These are phyloP conservation scores for Drosophila kepulauana DNA, from an alignment of 1,140 invertebrate genomes.

Conservation along the genomic window DNA sequence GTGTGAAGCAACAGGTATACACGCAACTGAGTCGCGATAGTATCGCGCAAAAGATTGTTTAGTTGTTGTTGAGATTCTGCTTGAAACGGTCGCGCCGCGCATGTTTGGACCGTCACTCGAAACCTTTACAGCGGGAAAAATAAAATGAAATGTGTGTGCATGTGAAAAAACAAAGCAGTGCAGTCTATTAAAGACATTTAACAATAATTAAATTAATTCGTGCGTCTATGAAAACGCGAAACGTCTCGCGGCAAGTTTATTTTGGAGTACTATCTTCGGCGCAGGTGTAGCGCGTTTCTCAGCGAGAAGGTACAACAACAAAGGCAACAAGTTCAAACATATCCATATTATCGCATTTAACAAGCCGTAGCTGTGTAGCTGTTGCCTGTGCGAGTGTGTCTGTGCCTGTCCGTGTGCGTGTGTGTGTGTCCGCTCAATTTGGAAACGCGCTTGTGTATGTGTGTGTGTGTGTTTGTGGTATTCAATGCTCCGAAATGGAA, in stretches of 20 bases:
- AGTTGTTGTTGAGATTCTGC: slow-evolving; percentile 45
- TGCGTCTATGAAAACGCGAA: slow-evolving; percentile 5
- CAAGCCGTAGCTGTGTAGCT: slow-evolving; percentile 24
- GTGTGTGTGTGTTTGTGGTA: slow-evolving; percentile 15
- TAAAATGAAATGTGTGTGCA: slow-evolving; percentile 3
- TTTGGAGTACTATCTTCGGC: slow-evolving; percentile 21
- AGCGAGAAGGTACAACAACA: slow-evolving; percentile 32
- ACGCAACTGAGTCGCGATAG: slow-evolving; percentile 31
- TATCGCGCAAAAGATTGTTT: slow-evolving; percentile 32
- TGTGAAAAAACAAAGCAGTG: slow-evolving; percentile 6
- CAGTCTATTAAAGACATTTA: slow-evolving; percentile 1
- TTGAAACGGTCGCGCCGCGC: slow-evolving; percentile 47
- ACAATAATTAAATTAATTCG: slow-evolving; percentile 5
- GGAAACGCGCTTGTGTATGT: slow-evolving; percentile 73
- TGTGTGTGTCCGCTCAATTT: slow-evolving; percentile 47
- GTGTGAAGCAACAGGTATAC: slow-evolving; percentile 42
- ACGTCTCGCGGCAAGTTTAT: slow-evolving; percentile 3
- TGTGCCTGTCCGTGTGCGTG: background rate
- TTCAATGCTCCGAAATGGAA: slow-evolving; percentile 65
- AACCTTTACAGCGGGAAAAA: slow-evolving; percentile 32
- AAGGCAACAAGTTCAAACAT: slow-evolving; percentile 69
- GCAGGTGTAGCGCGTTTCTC: slow-evolving; percentile 44
- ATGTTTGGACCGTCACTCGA: background rate
- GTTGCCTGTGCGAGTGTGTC: slow-evolving; percentile 15
- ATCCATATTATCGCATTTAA: slow-evolving; percentile 59